Evolutionary conservation across 2,888 invertebrate species (phyloP).

Genomic region (Synanthedon formicaeformis): DNA sequence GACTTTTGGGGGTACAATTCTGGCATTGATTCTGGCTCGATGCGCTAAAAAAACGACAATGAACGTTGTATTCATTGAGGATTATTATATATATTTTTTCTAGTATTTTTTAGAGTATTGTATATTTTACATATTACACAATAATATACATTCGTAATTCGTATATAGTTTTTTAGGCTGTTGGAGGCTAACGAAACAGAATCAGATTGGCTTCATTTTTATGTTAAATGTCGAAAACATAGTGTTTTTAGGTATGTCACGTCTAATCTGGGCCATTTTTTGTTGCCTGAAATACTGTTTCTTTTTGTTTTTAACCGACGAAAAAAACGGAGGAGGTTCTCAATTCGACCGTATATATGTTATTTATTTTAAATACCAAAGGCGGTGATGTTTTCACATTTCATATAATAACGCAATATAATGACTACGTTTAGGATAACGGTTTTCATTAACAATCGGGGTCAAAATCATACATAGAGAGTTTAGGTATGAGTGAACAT

Average conservation of each 20-base stretch:
- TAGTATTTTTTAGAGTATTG: background rate
- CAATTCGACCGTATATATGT: too few relatives aligned
- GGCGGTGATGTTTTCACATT: conserved; percentile 12
- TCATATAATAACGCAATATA: conserved; percentile 31
- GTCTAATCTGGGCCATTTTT: too few relatives aligned
- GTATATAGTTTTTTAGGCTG: background rate
- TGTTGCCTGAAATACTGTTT: too few relatives aligned
- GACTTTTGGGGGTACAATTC: background rate
- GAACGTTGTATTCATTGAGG: too few relatives aligned
- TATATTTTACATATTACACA: background rate
- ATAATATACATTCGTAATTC: background rate
- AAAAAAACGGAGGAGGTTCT: too few relatives aligned
- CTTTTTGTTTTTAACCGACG: too few relatives aligned
- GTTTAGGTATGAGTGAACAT: conserved; percentile 37
- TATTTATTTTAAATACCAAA: conserved; percentile 17
- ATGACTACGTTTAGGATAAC: conserved; percentile 58
- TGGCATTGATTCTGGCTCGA: background rate
- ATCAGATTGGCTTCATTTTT: too few relatives aligned
- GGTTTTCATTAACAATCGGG: conserved; percentile 64
- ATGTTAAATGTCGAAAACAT: too few relatives aligned
- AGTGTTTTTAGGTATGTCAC: too few relatives aligned
- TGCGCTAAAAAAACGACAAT: background rate
- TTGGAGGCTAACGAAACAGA: too few relatives aligned
- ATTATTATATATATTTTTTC: too few relatives aligned
- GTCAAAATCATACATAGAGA: conserved; percentile 46